These are phyloP conservation scores for Philereme transversata DNA, from an alignment of 2,888 invertebrate genomes.

Conservation along the genomic window DNA sequence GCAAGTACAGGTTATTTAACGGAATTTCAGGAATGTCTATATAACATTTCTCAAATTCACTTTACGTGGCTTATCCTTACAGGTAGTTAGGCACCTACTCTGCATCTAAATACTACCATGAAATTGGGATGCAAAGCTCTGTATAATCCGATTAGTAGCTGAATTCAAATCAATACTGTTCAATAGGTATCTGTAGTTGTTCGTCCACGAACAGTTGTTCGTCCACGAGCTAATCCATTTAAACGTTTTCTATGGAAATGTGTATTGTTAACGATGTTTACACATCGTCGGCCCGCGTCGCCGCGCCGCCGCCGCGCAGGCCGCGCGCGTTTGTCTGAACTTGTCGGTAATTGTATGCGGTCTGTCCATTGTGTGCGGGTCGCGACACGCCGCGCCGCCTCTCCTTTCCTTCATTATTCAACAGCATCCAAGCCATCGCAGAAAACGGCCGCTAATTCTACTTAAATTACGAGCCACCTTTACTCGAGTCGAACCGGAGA, in stretches of 20 bases:
- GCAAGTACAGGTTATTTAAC: no score
- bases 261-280: constrained; percentile 53
- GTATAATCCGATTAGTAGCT: constrained; percentile 3
- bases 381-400: constrained; percentile 47
- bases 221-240: constrained; percentile 48
- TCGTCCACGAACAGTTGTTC: not conserved
- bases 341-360: constrained; percentile 40
- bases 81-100: no score
- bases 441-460: constrained; percentile 58
- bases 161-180: constrained; percentile 2
- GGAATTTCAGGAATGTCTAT: no score
- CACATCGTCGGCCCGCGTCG: constrained; percentile 43
- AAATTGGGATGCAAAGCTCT: constrained; percentile 4
- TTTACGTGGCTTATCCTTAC: no score
- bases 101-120: constrained; percentile 1
- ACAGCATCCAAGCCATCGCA: constrained; percentile 39
- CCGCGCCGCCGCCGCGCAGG: constrained; percentile 9
- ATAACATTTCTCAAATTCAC: no score
- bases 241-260: constrained; percentile 60
- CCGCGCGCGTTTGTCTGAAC: constrained; percentile 21
- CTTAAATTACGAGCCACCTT: constrained; percentile 65
- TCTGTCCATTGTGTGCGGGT: constrained; percentile 51
- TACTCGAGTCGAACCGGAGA: constrained; percentile 56
- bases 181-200: not conserved
- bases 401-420: constrained; percentile 47